Evolutionary conservation across 2,888 invertebrate species (phyloP).

Genomic region (Pycnomerus fuliginosus): DNA sequence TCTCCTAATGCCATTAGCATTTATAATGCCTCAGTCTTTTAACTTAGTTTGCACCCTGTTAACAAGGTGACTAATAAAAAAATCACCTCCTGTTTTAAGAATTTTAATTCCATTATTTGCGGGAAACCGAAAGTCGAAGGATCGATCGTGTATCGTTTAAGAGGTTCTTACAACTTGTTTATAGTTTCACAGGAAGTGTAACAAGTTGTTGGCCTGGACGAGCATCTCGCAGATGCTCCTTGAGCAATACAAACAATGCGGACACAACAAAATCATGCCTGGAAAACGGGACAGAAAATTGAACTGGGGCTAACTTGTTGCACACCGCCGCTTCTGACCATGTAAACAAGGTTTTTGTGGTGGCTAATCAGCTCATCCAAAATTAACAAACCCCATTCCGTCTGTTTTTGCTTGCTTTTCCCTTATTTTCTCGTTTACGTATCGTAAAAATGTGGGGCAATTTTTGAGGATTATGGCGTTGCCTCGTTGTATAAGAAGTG

Average conservation of each 20-base stretch:
- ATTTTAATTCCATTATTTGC: conserved; percentile 9
- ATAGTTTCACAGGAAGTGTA: conserved; percentile 35
- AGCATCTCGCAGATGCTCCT: conserved; percentile 30
- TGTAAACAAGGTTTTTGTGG: conserved; percentile 26
- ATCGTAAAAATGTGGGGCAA: conserved; percentile 2
- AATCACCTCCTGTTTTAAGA: conserved; percentile 5
- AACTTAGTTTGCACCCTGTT: conserved; percentile 22
- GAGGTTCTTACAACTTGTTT: conserved; percentile 23
- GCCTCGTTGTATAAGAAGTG: conserved; percentile 7
- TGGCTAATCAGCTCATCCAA: conserved; percentile 17
- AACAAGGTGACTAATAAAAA: conserved; percentile 16
- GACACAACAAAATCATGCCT: conserved; percentile 34
- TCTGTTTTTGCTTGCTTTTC: conserved; percentile 1
- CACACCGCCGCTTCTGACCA: conserved; percentile 26
- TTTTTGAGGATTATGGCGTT: conserved; percentile 12
- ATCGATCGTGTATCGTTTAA: not conserved
- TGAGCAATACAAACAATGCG: conserved; percentile 36
- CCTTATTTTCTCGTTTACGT: not conserved
- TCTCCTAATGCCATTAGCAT: conserved; percentile 39
- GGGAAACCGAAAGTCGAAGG: not conserved
- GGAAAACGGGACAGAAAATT: conserved; percentile 24
- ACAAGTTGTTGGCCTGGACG: conserved; percentile 37
- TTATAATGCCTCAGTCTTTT: conserved; percentile 30
- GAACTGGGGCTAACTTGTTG: conserved; percentile 35
- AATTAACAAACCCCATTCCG: conserved; percentile 12